Base-by-base conservation (phyloP, 2,797 vertebrate genomes). In the Acanthopagrus latus region DNA sequence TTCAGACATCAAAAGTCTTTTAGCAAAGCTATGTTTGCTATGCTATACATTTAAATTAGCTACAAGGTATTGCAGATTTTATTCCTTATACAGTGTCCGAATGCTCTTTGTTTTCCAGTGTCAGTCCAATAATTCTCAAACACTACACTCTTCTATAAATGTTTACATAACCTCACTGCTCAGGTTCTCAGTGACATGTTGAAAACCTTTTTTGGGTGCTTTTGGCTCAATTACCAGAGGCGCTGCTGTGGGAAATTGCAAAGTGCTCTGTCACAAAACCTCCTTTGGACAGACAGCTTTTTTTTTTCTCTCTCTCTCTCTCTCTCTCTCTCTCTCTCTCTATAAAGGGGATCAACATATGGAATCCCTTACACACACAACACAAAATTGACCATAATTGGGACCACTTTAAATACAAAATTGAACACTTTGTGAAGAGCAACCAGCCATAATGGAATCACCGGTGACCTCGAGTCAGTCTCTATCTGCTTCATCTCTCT, bases 331-430 rank as follows among this genome's bases (percentile, higher is more conserved):
- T 65, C 71, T 54, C 50, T 50, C 67, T 81, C 76, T 78, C 65
- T 71, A 66, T 60, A 72, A 82, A 87, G 55, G 41, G 74, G 71
- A 84, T 87, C 77, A 85, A 91, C 88, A 89, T 89, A 86, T 91
- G 86, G 88, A 83, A 91, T 78, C 76, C 44, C 20, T 93, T 85
- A 84, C 44, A 27, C 54, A 64, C 43, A 47, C 67, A 56, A 44
- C 64, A 66, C 47, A 74, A 88, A 86, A 92, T 72, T 88, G 83
- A 81, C 74, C 78, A 82, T 87, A 91, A 92, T 89, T 86, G 80
- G 5, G 52, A 69, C 68, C 80, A 86, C 81, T 91, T 89, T 74
- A 62, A 89, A 83, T 73, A 88, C 66, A 78, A 79, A 83, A 87
- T 78, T 62, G 80, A 69, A 71, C 76, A 76, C 70, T 87, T 78